Evolutionary conservation across 2,888 invertebrate genomes (phyloP).

Genomic region (Ophioninae sp.): DNA sequence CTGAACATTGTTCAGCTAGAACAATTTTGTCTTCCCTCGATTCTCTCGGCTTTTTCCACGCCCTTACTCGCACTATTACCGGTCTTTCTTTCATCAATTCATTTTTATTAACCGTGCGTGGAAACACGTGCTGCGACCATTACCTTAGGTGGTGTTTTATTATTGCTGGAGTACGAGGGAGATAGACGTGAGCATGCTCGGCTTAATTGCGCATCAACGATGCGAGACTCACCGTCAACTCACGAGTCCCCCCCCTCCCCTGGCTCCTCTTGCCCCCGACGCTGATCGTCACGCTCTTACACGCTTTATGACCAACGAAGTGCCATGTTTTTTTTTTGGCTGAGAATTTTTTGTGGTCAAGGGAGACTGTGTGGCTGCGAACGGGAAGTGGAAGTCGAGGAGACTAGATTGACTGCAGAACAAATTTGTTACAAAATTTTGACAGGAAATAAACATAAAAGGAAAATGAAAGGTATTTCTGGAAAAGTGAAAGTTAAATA

Average conservation of each 20-base stretch:
- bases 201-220: slow-evolving; percentile 46
- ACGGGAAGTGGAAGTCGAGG: no score
- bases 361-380: background rate
- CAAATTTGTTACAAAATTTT: no score
- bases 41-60: slow-evolving; percentile 14
- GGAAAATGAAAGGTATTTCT: no score
- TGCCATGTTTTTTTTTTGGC: slow-evolving; percentile 6
- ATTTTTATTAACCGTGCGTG: slow-evolving; percentile 57
- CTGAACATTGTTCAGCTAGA: slow-evolving; percentile 1
- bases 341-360: slow-evolving; percentile 1
- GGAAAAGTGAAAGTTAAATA: no score
- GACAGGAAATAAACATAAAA: no score
- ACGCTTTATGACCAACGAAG: slow-evolving; percentile 13
- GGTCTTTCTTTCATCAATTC: slow-evolving; percentile 47
- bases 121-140: slow-evolving; percentile 70
- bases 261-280: background rate
- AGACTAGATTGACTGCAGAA: no score
- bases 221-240: slow-evolving; percentile 24
- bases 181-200: slow-evolving; percentile 24
- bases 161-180: slow-evolving; percentile 49
- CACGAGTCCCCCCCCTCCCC: background rate
- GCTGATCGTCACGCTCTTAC: slow-evolving; percentile 15
- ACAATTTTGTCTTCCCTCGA: slow-evolving; percentile 15
- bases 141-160: slow-evolving; percentile 65
- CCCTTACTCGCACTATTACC: slow-evolving; percentile 34